Evolutionary conservation across 2,888 invertebrate species (phyloP).

Genomic region (Nephrotoma flavescens): DNA sequence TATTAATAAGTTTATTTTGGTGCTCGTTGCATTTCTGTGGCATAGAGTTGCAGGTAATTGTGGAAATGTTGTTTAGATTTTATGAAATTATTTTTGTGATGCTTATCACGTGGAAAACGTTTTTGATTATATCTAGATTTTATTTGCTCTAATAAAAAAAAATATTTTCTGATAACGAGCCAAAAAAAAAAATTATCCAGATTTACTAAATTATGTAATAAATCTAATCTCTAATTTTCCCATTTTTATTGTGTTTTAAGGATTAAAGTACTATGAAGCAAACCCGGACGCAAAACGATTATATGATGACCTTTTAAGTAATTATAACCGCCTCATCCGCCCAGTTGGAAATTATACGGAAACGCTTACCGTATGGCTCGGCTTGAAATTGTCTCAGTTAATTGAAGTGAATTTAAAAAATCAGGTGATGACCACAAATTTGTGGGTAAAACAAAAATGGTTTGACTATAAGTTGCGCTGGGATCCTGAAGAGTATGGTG

Average conservation of each 20-base stretch:
- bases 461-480: constrained; percentile 77
- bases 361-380: constrained; percentile 80
- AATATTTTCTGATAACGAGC: no score
- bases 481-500: constrained; percentile 83
- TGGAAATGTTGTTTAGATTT: background rate
- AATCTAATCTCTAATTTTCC: background rate
- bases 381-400: constrained; percentile 76
- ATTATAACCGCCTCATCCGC: constrained; percentile 88
- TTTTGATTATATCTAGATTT: background rate
- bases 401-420: constrained; percentile 87
- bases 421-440: constrained; percentile 87
- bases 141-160: background rate
- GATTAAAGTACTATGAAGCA: constrained; percentile 40
- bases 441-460: constrained; percentile 94
- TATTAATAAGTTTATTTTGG: background rate
- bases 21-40: background rate
- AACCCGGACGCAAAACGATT: constrained; percentile 90
- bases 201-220: no score
- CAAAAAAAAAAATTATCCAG: no score
- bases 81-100: background rate
- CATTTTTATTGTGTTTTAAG: background rate
- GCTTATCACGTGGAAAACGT: background rate
- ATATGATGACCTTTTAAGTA: constrained; percentile 89
- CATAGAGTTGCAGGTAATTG: background rate
- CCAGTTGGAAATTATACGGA: constrained; percentile 89